A percentile compares a stretch with the other conserved stretches of the same genome.
Evolutionary conservation across 1,140 invertebrate genomes (phyloP).

Genomic region (Neoseiulus cucumeris): DNA sequence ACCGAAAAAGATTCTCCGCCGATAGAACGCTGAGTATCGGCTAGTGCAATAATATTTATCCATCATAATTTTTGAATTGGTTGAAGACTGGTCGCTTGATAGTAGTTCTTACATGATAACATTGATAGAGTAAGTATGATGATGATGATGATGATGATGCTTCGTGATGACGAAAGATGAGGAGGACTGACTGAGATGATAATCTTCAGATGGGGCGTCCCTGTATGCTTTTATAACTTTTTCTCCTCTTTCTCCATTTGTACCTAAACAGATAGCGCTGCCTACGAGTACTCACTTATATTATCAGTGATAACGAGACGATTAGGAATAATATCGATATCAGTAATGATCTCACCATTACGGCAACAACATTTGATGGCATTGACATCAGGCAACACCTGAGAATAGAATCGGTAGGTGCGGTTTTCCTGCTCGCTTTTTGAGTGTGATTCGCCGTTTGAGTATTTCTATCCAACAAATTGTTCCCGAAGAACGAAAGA

Average conservation of each 20-base stretch:
- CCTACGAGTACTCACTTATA: too few species aligned
- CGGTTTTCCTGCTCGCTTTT: too few species aligned
- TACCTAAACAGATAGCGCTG: neutral
- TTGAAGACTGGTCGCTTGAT: neutral
- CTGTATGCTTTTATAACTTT: neutral
- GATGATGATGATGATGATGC: neutral
- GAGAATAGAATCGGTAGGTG: too few species aligned
- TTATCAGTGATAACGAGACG: too few species aligned
- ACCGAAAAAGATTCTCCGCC: neutral
- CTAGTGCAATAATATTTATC: conserved; percentile 9
- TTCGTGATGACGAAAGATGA: neutral
- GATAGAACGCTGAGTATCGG: neutral
- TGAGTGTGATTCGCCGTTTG: too few species aligned
- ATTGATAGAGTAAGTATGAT: neutral
- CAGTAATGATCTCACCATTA: too few species aligned
- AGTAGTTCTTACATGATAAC: neutral
- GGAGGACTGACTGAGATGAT: neutral
- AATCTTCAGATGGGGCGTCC: neutral
- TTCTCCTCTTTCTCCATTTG: neutral
- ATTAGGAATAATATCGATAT: too few species aligned
- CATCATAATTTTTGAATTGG: neutral
- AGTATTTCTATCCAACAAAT: too few species aligned
- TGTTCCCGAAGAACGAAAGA: too few species aligned
- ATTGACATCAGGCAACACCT: too few species aligned
- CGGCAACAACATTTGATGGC: too few species aligned